Evolutionary conservation across 1,140 invertebrate species (phyloP).

Genomic region (Drosophila tsacasi): DNA sequence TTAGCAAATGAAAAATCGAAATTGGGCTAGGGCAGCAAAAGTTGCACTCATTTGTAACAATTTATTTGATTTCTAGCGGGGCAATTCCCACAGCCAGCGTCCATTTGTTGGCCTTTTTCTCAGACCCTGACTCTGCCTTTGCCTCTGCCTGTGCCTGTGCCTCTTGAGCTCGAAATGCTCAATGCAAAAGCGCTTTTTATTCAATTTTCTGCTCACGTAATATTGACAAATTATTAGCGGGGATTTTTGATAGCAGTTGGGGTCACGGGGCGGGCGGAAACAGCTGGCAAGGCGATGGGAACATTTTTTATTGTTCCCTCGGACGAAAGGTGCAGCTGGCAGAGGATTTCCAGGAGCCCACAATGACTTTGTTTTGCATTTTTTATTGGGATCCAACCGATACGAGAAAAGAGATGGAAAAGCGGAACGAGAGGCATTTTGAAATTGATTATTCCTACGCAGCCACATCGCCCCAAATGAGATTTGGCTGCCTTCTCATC

Average conservation of each 20-base stretch:
- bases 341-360: conserved; percentile 42
- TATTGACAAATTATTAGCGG: conserved; percentile 85
- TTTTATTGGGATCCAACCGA: conserved; percentile 50
- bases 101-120: conserved; percentile 35
- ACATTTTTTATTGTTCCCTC: conserved; percentile 49
- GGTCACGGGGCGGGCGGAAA: conserved; percentile 33
- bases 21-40: conserved; percentile 59
- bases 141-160: conserved; percentile 5
- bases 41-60: conserved; percentile 83
- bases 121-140: conserved; percentile 6
- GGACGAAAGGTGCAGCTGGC: conserved; percentile 68
- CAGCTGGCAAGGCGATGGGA: conserved; percentile 50
- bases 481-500: conserved; percentile 21
- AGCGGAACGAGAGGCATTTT: conserved; percentile 51
- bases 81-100: conserved; percentile 28
- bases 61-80: conserved; percentile 76
- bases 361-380: conserved; percentile 67
- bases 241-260: conserved; percentile 71
- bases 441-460: conserved; percentile 69
- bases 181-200: conserved; percentile 82
- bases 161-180: conserved; percentile 25
- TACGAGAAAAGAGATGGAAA: conserved; percentile 13
- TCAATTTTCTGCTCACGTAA: conserved; percentile 84
- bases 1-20: conserved; percentile 78
- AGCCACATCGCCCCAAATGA: conserved; percentile 25